Base-by-base conservation (phyloP, 37 sponge, comb jelly and placozoan species). In the Cliona cf. orientalis region DNA sequence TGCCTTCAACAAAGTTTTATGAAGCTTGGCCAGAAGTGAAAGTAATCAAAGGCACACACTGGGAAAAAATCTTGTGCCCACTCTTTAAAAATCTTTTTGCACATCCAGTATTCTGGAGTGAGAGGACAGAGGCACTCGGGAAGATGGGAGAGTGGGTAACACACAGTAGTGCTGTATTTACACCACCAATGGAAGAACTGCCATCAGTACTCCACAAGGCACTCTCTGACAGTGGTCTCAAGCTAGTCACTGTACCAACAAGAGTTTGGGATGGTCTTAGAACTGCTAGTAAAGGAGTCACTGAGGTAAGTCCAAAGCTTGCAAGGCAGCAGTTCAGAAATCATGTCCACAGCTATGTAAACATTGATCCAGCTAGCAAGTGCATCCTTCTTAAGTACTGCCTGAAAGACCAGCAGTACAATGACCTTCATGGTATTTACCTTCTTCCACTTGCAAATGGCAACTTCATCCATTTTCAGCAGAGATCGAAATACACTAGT, bases 381-480 rank as follows among this genome's bases (percentile, higher is more conserved):
- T 22, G 67, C 22, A 61, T 71, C 29, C 38, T 88, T 42, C 78
- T 88, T 36, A 49, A 23, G 6, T 88, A 88, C 78, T 88, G 88
- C 43, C 71, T 88, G 12, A 63, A 53, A 33, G 83, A 88, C 42
- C 37, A 76, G 11, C 17, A 43, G 25, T 82, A 82, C 42, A n/a
- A n/a, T 43, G 86, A 86, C n/a, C 46, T 86, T 19, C 22, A 37
- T 61, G 65, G 63, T 5, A 32, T 88, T 5, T 61, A 58, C 19
- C 64, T 88, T 23, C 68, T 88, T 17, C 88, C 88, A 42, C 56
- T 88, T 41, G 82, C 71, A 26, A 75, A 75, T 69, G 63, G 71
- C 23, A 75, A 44, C n/a, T 88, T 88, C 58, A 41, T 38, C 42
- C 21, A 36, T 7, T 81, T 88, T 75, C 42, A 81, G 25, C 37